phyloP scores from a whole-genome alignment of 2,888 invertebrate genomes.

The Pasiphila rectangulata region DNA sequence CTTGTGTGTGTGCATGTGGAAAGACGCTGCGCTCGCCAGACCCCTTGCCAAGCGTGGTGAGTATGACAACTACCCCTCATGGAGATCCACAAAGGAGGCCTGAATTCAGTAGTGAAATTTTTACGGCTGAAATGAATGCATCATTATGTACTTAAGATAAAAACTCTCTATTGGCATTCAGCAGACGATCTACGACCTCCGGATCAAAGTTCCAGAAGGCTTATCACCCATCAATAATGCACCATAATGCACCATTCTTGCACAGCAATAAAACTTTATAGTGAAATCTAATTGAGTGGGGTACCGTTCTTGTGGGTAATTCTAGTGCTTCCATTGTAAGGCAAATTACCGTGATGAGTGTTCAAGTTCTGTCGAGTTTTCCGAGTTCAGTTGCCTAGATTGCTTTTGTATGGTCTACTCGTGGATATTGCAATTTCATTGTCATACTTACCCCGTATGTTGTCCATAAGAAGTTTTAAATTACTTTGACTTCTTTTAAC shows the following conservation, averaged over 20 bases:
- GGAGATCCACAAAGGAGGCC: too few species aligned
- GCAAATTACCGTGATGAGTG: constrained; percentile 17
- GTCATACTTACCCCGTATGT: neutral
- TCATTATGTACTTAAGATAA: too few species aligned
- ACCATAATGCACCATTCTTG: neutral
- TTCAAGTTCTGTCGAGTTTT: constrained; percentile 12
- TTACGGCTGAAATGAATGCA: too few species aligned
- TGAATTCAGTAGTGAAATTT: too few species aligned
- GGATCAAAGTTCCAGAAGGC: too few species aligned
- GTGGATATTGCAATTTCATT: constrained; percentile 1
- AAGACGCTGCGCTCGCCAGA: too few species aligned
- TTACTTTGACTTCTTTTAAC: neutral
- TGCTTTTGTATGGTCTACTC: constrained; percentile 5
- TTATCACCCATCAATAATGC: neutral
- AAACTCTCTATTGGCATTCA: too few species aligned
- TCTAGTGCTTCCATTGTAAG: constrained; percentile 21
- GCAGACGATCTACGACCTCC: too few species aligned
- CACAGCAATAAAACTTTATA: constrained; percentile 23
- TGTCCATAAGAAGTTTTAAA: constrained; percentile 1
- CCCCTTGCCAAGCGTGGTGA: too few species aligned
- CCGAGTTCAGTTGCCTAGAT: constrained; percentile 8
- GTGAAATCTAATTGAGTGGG: constrained; percentile 28
- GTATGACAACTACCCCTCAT: too few species aligned
- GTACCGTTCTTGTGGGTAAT: constrained; percentile 23
- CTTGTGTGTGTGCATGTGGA: too few species aligned